Evolutionary conservation across 2,797 vertebrate species (phyloP), one percentile per base, ranked within the genome.

Genomic region (Falco columbarius): DNA sequence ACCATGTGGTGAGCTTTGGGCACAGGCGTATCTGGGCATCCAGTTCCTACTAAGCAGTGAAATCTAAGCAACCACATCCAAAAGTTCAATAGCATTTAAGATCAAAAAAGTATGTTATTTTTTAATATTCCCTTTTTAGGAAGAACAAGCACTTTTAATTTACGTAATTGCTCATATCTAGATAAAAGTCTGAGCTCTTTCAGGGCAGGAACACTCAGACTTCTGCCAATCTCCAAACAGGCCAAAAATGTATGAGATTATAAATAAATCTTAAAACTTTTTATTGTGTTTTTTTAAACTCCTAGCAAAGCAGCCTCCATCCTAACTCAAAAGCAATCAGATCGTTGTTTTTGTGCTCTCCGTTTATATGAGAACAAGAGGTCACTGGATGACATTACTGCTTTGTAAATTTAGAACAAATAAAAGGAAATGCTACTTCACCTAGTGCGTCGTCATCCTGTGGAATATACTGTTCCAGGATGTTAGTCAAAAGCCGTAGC

Each of bases 351-450:
- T 94, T 15, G 5, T 80, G 38, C 65, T 88, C 66, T 88, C 62
- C 2, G 0, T 95, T 92, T 90, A 61, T 74, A 83, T 70, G 81
- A 91, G 95, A 97, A 97, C 96, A 96, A 96, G 96, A 96, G 96
- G 96, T 97, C 94, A 94, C 49, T 90, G 84, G 75, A 86, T 95
- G 91, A 95, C 94, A 96, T 94, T 95, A 94, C 82, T 86, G 91
- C 63, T 94, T 86, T 87, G 83, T 96, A 97, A 96, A 96, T 97
- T 97, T 96, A 96, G 97, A 97, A 97, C 93, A 96, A 97, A 94
- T 96, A 76, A 95, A 96, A 97, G 96, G 95, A 97, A 97, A 79
- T 95, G 86, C 92, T 96, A 6, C 83, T 97, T 97, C 95, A 96
- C 95, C 96, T 96, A 96, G 56, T 96, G 79, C 89, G 63, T 90